Evolutionary conservation across 2,888 invertebrate genomes (phyloP).

Genomic region (Sarcophaga rosellei): DNA sequence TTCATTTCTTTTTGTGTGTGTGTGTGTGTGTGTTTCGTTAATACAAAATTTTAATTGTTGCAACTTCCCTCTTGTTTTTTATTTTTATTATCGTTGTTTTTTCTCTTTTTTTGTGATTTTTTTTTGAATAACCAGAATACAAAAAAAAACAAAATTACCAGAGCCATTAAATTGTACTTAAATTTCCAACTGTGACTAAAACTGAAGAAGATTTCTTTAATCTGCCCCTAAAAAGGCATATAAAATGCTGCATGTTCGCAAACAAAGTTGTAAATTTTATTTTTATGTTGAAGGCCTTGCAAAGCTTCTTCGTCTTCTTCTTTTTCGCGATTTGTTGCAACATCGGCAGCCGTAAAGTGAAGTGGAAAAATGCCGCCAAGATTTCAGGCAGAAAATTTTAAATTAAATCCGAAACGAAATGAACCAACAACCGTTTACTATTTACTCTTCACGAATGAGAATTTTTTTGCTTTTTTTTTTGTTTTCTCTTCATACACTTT

Average conservation of each 20-base stretch:
- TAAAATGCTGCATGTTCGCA: conserved; percentile 62
- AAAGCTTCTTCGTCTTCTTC: neutral
- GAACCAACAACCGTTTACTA: conserved; percentile 3
- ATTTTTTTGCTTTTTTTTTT: conserved; percentile 3
- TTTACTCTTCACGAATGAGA: conserved; percentile 22
- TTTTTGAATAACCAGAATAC: conserved; percentile 60
- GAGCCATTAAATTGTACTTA: conserved; percentile 60
- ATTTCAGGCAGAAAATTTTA: conserved; percentile 61
- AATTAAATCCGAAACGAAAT: conserved; percentile 26
- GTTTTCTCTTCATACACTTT: conserved; percentile 13
- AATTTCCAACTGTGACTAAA: conserved; percentile 60
- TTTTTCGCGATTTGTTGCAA: neutral
- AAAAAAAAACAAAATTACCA: conserved; percentile 49
- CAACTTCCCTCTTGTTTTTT: conserved; percentile 37
- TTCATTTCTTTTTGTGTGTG: no score
- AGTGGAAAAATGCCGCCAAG: conserved; percentile 35
- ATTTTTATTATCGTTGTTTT: conserved; percentile 54
- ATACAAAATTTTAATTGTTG: conserved; percentile 55
- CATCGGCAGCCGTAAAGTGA: conserved; percentile 5
- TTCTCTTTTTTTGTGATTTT: conserved; percentile 9
- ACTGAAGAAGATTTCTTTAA: conserved; percentile 47
- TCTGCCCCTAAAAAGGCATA: conserved; percentile 51
- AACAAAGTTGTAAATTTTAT: conserved; percentile 78
- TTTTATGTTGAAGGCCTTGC: conserved; percentile 70
- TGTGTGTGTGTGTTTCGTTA: no score